Base-by-base conservation (phyloP, 2,888 invertebrate genomes). In the Eupithecia subfuscata region DNA sequence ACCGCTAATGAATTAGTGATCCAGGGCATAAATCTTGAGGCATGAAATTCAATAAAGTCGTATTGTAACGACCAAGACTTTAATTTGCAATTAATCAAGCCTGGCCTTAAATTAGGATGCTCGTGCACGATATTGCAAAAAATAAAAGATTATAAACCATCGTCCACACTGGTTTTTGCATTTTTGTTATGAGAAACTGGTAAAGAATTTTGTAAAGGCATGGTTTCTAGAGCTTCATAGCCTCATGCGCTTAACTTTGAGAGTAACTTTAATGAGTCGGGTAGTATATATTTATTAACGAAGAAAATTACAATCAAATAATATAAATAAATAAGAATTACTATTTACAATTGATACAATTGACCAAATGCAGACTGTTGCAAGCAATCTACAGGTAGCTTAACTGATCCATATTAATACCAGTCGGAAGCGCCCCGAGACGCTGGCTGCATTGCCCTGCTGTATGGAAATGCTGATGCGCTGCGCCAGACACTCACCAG, bases 41-140 rank as follows among this genome's bases (percentile, higher is more conserved):
- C 90, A 90, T 91, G 92, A 94, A 93, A 95, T 94, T 95, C 93
- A 95, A 95, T 94, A 94, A 95, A 94, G 94, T 93, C 91, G 91
- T 94, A 94, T 88, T 86, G 87, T 88, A 89, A 91, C 92, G 92
- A 87, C 86, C 89, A 88, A 86, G 90, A 91, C 90, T 92, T 94
- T 93, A 94, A 94, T 94, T 92, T 93, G 92, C 93, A 93, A 94
- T 94, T 94, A 94, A 94, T 94, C 93, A 93, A 90, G 85, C 78
- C 78, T 80, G 83, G 86, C 86, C 87, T 87, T 91, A 93, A 92
- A 93, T 93, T 93, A 93, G 93, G 90, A 89, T 88, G 85, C 88
- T 87, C 87, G 88, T 86, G 85, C 85, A 86, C 87, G 89, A 88
- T 88, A 87, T 87, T 73, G 77, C 70, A 75, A 90, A 88, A 89